Conservation (phyloP, 2,888 invertebrate species). For the Conomelus anceps region DNA sequence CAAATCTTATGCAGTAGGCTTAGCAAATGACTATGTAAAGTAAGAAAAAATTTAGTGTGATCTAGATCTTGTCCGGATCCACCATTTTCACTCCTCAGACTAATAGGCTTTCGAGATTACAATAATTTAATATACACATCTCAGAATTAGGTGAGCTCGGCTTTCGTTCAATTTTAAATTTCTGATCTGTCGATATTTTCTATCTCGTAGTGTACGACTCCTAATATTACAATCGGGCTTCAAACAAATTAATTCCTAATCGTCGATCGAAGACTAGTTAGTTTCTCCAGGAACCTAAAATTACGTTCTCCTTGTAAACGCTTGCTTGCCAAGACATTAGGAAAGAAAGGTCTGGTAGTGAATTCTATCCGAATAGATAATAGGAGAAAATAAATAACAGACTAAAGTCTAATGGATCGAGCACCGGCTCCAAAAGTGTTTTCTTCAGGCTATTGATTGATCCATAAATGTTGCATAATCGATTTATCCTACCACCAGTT, state of each 20-base stretch:
- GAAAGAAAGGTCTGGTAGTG: neutral
- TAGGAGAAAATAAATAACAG: no score
- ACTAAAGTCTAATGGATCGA: no score
- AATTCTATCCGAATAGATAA: no score
- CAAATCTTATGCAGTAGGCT: no score
- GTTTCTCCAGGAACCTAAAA: neutral
- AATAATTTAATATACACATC: neutral
- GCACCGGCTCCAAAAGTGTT: no score
- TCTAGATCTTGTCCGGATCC: neutral
- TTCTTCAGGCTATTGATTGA: no score
- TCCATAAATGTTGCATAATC: no score
- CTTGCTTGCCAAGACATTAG: neutral
- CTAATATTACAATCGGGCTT: neutral
- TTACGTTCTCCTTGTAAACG: neutral
- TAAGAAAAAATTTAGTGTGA: neutral
- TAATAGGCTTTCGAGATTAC: no score
- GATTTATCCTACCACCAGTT: no score
- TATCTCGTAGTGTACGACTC: neutral
- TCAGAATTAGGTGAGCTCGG: neutral
- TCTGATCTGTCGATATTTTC: no score
- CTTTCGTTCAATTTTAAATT: neutral
- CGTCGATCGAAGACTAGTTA: neutral
- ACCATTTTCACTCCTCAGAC: neutral
- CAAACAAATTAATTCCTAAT: neutral
- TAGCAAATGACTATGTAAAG: no score